Conservation (phyloP, 30 jellyfish, hydroid and myxozoan genomes). For the Morbakka virulenta region DNA sequence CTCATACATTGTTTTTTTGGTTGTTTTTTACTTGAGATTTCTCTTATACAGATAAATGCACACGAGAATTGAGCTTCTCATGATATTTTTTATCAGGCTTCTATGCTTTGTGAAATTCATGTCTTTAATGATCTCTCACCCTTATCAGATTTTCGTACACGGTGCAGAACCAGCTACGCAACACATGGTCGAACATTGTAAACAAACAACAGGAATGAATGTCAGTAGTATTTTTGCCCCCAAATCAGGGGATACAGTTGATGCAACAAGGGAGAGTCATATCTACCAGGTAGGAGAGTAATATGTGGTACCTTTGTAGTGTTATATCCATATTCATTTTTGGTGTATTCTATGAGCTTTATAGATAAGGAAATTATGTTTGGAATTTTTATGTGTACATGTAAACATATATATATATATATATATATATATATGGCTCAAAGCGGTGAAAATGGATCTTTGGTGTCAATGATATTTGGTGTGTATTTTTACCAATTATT, state of each 20-base stretch:
- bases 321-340: background rate
- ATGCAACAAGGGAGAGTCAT: slow-evolving; percentile 97
- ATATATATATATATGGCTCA: no score
- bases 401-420: no score
- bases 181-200: slow-evolving; percentile 72
- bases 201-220: slow-evolving; percentile 45
- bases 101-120: background rate
- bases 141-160: slow-evolving; percentile 67
- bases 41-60: background rate
- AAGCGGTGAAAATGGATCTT: no score
- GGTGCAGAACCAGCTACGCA: slow-evolving; percentile 79
- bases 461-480: no score
- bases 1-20: no score
- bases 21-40: no score
- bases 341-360: background rate
- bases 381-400: background rate
- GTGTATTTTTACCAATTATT: no score
- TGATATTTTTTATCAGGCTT: background rate
- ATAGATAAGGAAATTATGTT: background rate
- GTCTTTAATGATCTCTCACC: background rate
- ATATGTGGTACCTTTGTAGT: no score
- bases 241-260: slow-evolving; percentile 68
- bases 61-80: background rate
- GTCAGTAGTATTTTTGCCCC: slow-evolving; percentile 83
- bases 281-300: slow-evolving; percentile 71